phyloP scores from a whole-genome alignment of 2,888 invertebrate species.

The Pyrocoelia pectoralis region DNA sequence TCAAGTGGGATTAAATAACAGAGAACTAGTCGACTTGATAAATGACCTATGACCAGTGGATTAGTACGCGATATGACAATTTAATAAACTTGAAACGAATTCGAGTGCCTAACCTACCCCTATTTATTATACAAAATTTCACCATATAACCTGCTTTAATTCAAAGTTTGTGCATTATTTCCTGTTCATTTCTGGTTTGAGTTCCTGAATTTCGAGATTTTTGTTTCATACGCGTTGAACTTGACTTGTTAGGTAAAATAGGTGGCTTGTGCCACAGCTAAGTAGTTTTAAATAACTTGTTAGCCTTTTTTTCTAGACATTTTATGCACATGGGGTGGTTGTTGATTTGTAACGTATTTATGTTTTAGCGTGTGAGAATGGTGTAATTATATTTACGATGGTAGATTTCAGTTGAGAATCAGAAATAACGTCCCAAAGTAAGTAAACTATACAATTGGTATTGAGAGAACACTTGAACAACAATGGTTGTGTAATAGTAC shows the following conservation, averaged over 20 bases:
- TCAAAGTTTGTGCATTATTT: conserved; percentile 25
- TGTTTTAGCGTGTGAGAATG: neutral
- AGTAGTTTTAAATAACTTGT: conserved; percentile 33
- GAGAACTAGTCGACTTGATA: conserved; percentile 33
- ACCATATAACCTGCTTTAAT: conserved; percentile 20
- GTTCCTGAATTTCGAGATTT: conserved; percentile 35
- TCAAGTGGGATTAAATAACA: conserved; percentile 25
- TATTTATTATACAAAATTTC: conserved; percentile 31
- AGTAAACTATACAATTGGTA: conserved; percentile 20
- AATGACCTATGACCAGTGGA: conserved; percentile 34
- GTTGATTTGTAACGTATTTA: conserved; percentile 7
- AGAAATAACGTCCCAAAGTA: conserved; percentile 1
- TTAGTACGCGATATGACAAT: conserved; percentile 35
- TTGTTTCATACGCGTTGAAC: conserved; percentile 15
- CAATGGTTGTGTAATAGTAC: conserved; percentile 34
- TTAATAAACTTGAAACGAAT: conserved; percentile 37
- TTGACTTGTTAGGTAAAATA: conserved; percentile 18
- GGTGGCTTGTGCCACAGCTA: conserved; percentile 29
- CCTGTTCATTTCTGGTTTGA: conserved; percentile 35
- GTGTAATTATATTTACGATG: neutral
- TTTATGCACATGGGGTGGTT: neutral
- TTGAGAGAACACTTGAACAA: conserved; percentile 31
- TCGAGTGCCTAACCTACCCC: conserved; percentile 33
- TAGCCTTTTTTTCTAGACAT: conserved; percentile 11
- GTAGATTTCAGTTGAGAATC: conserved; percentile 10